Conservation (phyloP, 2,113 vertebrate species). For the Pelecanus crispus region DNA sequence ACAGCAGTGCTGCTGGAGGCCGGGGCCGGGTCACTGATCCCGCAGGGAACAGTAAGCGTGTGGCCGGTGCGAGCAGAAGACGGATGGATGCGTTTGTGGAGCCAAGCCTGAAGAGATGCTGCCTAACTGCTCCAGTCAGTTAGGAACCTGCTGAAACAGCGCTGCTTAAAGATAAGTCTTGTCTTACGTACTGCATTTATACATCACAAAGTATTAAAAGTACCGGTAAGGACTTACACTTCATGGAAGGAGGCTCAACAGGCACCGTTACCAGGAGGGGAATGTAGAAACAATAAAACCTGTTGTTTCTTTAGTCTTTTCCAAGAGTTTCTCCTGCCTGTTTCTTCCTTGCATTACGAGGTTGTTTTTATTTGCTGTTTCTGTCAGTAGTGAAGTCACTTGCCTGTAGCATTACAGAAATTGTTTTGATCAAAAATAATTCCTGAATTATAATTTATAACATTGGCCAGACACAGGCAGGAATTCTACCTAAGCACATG, state of each 20-base stretch:
- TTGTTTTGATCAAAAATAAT: background rate
- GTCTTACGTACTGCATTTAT: background rate
- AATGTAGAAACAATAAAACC: no score
- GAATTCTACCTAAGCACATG: background rate
- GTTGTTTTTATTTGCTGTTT: background rate
- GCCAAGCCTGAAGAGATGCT: background rate
- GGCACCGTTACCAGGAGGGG: background rate
- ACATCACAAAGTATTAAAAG: fast-evolving
- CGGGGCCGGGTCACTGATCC: background rate
- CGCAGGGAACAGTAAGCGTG: fast-evolving
- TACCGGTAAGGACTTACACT: background rate
- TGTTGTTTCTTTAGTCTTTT: background rate
- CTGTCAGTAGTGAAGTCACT: background rate
- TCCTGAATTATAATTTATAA: background rate
- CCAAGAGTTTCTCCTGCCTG: background rate
- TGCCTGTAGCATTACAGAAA: background rate
- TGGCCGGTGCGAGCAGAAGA: background rate
- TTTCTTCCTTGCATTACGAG: background rate
- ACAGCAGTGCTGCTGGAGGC: background rate
- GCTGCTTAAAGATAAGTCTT: fast-evolving
- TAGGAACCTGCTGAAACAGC: background rate
- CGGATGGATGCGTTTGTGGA: background rate
- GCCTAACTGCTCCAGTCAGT: background rate
- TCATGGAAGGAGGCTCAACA: background rate
- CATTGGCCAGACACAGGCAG: background rate